These are phyloP conservation scores for Anas bernieri DNA, from an alignment of 2,797 vertebrate species.

Conservation along the genomic window DNA sequence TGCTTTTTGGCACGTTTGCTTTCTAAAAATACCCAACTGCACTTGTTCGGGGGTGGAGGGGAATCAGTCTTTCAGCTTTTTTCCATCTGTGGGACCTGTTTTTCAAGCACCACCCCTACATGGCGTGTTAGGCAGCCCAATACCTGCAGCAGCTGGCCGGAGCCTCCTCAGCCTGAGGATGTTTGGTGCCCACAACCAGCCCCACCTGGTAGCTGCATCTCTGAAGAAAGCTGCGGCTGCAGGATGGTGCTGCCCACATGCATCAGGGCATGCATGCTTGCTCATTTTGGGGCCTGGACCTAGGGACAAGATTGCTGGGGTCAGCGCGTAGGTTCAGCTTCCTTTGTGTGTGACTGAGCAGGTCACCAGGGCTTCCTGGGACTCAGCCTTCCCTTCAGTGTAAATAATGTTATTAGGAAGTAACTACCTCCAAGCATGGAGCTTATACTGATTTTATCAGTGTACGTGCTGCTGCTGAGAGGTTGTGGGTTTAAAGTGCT, in stretches of 20 bases:
- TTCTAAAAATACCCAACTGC: slow-evolving; percentile 71
- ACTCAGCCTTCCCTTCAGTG: background rate
- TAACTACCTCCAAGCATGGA: background rate
- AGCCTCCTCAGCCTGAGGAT: background rate
- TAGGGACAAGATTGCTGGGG: background rate
- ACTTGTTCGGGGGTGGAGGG: slow-evolving; percentile 18
- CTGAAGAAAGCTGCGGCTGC: background rate
- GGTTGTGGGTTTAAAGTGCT: background rate
- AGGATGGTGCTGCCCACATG: background rate
- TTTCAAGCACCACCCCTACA: background rate
- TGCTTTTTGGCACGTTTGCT: slow-evolving; percentile 58
- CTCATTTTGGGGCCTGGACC: background rate
- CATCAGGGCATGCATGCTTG: background rate
- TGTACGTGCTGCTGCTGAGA: background rate
- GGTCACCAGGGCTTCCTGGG: background rate
- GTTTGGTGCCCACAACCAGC: background rate
- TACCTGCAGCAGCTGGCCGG: background rate
- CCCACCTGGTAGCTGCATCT: background rate
- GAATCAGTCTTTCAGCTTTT: slow-evolving; percentile 51
- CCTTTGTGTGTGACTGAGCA: background rate
- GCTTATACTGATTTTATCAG: background rate
- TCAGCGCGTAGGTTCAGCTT: background rate
- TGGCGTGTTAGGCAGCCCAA: background rate
- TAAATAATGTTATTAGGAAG: background rate
- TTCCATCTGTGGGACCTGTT: background rate